A percentile compares a stretch with the other conserved stretches of the same genome.
These are phyloP conservation scores for Pseudocheirus occidentalis DNA, from an alignment of 2,797 vertebrate species.

Conservation along the genomic window DNA sequence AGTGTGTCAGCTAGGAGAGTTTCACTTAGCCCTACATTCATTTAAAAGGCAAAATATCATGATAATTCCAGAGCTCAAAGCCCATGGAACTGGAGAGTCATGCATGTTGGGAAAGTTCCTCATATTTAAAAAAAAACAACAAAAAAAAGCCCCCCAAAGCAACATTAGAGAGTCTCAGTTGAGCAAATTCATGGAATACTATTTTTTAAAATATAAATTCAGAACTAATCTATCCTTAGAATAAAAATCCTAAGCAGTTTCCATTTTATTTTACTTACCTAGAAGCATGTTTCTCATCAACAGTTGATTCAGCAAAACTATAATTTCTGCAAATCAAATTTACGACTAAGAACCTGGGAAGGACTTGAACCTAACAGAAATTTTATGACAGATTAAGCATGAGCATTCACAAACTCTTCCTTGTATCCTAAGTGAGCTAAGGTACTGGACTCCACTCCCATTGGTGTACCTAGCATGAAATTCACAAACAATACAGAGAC, in stretches of 20 bases:
- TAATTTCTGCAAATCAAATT: slow-evolving; percentile 71
- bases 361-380: slow-evolving; percentile 9
- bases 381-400: slow-evolving; percentile 64
- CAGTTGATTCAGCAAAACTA: slow-evolving; percentile 69
- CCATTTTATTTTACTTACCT: slow-evolving; percentile 83
- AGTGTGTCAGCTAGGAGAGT: background rate
- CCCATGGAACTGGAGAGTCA: background rate
- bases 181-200: slow-evolving; percentile 41
- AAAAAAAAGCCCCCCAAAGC: slow-evolving; percentile 27
- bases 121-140: slow-evolving; percentile 8
- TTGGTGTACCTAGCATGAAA: slow-evolving; percentile 75
- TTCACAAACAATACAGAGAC: slow-evolving; percentile 76
- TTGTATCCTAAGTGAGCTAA: slow-evolving; percentile 71
- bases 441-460: slow-evolving; percentile 69
- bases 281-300: slow-evolving; percentile 84
- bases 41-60: slow-evolving; percentile 20
- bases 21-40: slow-evolving; percentile 40
- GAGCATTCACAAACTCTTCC: slow-evolving; percentile 74
- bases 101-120: background rate
- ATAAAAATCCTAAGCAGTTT: slow-evolving; percentile 48
- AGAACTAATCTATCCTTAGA: background rate
- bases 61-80: slow-evolving; percentile 31
- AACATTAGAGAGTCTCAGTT: slow-evolving; percentile 56
- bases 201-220: slow-evolving; percentile 11
- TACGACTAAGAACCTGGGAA: slow-evolving; percentile 50